Evolutionary conservation across 2,888 invertebrate species (phyloP).

Genomic region (Nomada lathburiana): DNA sequence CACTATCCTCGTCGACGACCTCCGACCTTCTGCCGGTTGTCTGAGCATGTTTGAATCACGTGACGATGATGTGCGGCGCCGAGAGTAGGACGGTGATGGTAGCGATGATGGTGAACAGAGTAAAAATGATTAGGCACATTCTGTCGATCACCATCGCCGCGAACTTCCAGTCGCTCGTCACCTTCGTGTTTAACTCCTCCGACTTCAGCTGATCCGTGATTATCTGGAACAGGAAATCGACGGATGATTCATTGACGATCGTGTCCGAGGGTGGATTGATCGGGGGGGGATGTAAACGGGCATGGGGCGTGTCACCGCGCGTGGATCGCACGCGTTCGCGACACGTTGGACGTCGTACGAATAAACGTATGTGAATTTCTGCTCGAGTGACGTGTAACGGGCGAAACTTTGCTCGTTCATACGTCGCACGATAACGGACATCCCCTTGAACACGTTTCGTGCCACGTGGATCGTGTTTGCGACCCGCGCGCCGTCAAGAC

Average conservation of each 20-base stretch:
- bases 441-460: too few relatives aligned
- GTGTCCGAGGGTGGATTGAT: neutral
- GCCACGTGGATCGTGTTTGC: too few relatives aligned
- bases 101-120: constrained; percentile 98
- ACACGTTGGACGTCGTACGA: too few relatives aligned
- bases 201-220: constrained; percentile 93
- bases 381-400: too few relatives aligned
- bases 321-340: too few relatives aligned
- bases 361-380: too few relatives aligned
- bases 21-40: constrained; percentile 68
- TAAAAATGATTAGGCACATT: constrained; percentile 99
- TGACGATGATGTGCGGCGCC: constrained; percentile 98
- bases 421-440: too few relatives aligned
- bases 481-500: too few relatives aligned
- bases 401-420: too few relatives aligned
- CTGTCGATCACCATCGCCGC: constrained; percentile 99
- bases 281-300: too few relatives aligned
- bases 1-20: constrained; percentile 56
- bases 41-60: constrained; percentile 85
- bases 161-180: constrained; percentile 99
- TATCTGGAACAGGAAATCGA: constrained; percentile 84
- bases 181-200: constrained; percentile 96
- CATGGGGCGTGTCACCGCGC: too few relatives aligned
- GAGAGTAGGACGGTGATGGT: constrained; percentile 98
- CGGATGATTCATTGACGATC: neutral